Conservation (phyloP, 1,140 invertebrate genomes). For the Acyrthosiphon pisum region DNA sequence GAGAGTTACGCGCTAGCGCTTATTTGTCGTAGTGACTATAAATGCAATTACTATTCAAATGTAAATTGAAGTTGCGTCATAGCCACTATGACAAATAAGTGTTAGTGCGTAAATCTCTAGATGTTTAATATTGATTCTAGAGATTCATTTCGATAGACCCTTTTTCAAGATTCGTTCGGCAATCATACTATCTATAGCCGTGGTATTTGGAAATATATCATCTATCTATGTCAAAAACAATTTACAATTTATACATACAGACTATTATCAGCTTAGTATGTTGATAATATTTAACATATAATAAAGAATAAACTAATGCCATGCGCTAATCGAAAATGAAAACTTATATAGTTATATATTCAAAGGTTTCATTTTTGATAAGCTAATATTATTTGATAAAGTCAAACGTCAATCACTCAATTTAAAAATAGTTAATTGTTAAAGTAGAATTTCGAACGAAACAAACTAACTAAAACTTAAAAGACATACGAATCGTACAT, state of each 20-base stretch:
- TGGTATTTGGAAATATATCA: not conserved
- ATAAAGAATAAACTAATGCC: not conserved
- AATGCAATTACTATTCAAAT: no score
- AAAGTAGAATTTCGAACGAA: not conserved
- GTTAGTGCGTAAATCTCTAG: no score
- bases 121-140: no score
- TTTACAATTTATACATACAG: not conserved
- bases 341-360: not conserved
- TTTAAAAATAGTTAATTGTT: not conserved
- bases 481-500: no score
- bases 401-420: not conserved
- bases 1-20: no score
- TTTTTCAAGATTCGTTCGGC: no score
- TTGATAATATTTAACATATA: not conserved
- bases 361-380: not conserved
- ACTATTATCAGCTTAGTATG: not conserved
- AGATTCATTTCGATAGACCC: no score
- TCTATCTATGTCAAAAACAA: not conserved
- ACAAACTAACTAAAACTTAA: not conserved
- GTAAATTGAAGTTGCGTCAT: no score
- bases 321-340: not conserved
- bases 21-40: no score
- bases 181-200: no score
- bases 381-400: not conserved
- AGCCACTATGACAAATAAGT: no score